These are phyloP conservation scores for Ectropis grisescens DNA, from an alignment of 1,140 invertebrate species.

Conservation along the genomic window DNA sequence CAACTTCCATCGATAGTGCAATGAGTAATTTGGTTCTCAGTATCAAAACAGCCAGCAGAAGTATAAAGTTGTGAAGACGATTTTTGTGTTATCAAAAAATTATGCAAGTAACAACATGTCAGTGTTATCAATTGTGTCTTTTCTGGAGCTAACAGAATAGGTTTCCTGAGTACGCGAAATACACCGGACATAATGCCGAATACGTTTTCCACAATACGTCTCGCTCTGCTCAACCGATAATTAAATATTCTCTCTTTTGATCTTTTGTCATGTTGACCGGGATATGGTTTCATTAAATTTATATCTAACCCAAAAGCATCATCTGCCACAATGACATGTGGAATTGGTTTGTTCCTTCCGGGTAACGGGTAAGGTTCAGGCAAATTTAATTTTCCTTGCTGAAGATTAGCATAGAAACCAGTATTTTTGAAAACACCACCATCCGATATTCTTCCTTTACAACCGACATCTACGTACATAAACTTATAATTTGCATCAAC, in stretches of 20 bases:
- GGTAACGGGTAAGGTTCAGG: constrained; percentile 1
- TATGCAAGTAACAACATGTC: constrained; percentile 2
- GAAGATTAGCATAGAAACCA: background rate
- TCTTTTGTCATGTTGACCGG: background rate
- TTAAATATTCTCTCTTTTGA: constrained; percentile 5
- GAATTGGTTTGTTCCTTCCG: constrained; percentile 3
- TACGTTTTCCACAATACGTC: constrained; percentile 4
- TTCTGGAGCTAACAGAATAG: constrained; percentile 2
- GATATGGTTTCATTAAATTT: constrained; percentile 6
- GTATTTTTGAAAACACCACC: no score
- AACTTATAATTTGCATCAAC: no score
- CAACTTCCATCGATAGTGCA: constrained; percentile 3
- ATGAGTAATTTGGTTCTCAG: constrained; percentile 3
- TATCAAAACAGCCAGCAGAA: constrained; percentile 2
- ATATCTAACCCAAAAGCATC: constrained; percentile 4
- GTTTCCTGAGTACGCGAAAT: constrained; percentile 2
- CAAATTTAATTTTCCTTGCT: constrained; percentile 3
- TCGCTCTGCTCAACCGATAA: constrained; percentile 5
- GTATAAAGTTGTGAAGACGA: constrained; percentile 3
- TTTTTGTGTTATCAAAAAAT: constrained; percentile 3
- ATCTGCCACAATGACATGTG: constrained; percentile 7
- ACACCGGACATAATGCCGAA: constrained; percentile 3
- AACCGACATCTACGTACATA: no score
- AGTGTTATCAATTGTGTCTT: constrained; percentile 2
- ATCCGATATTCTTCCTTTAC: background rate